A percentile compares a stretch with the other conserved stretches of the same genome.
Conservation (phyloP, 2,113 vertebrate genomes). For the Colaptes auratus region DNA sequence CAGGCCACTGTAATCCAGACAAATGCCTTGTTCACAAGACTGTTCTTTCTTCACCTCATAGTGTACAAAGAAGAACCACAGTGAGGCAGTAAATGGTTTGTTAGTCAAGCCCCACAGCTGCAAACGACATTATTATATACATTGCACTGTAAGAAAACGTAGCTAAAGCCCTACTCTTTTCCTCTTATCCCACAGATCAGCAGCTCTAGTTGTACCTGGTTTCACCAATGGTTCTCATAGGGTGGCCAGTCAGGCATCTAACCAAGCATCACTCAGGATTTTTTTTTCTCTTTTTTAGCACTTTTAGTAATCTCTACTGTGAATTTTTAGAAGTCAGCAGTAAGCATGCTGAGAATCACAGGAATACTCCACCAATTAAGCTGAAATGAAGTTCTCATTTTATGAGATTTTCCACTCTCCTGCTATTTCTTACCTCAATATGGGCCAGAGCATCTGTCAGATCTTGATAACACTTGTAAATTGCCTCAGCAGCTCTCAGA, state of each 20-base stretch:
- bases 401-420: background rate
- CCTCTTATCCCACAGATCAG: background rate
- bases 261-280: background rate
- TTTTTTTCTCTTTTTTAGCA: background rate
- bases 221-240: background rate
- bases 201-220: background rate
- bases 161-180: background rate
- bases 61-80: background rate
- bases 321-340: background rate
- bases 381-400: background rate
- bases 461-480: slow-evolving; percentile 81
- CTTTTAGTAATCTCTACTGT: background rate
- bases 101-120: background rate
- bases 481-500: slow-evolving; percentile 75
- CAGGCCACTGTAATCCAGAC: background rate
- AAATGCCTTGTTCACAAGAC: background rate
- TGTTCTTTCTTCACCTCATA: background rate
- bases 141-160: background rate
- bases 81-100: background rate
- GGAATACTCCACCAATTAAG: background rate
- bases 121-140: background rate
- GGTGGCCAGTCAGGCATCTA: background rate
- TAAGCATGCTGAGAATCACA: background rate
- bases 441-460: slow-evolving; percentile 82
- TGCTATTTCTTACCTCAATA: slow-evolving; percentile 79